Percentiles rank a stretch among this genome's conserved stretches.
These are phyloP conservation scores for Sinelater perroti DNA, from an alignment of 2,888 invertebrate genomes.

Conservation along the genomic window DNA sequence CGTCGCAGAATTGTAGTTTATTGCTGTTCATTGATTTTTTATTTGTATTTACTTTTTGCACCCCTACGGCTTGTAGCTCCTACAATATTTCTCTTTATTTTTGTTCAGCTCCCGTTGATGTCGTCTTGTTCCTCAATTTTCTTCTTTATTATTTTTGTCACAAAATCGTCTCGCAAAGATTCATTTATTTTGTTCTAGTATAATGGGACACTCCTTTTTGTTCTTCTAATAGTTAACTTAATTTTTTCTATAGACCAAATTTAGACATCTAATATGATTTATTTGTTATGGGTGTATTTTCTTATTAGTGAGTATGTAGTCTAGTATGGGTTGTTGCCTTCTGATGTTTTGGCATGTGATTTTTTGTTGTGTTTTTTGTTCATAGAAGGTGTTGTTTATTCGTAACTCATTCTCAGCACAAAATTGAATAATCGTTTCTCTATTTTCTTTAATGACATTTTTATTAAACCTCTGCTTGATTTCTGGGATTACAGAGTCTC, in stretches of 20 bases:
- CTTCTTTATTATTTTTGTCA: too few species aligned
- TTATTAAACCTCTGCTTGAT: constrained; percentile 5
- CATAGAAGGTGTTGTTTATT: constrained; percentile 10
- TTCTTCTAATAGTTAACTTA: too few species aligned
- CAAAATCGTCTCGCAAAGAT: too few species aligned
- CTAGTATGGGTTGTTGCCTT: neutral
- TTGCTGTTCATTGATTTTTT: too few species aligned
- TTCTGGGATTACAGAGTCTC: neutral
- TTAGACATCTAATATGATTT: neutral
- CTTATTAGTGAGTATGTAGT: neutral
- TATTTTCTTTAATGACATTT: constrained; percentile 1
- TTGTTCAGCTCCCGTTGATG: too few species aligned
- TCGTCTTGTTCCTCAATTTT: too few species aligned
- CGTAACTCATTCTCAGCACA: neutral
- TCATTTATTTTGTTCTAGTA: too few species aligned
- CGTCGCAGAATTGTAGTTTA: too few species aligned
- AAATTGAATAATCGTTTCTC: neutral
- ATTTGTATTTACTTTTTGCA: too few species aligned
- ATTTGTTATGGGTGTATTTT: neutral
- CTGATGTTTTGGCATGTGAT: neutral
- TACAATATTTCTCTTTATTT: too few species aligned
- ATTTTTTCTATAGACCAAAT: constrained; percentile 1
- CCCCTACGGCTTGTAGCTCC: too few species aligned
- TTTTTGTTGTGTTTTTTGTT: neutral
- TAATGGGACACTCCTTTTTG: too few species aligned